phyloP scores from a whole-genome alignment of 2,888 invertebrate species.

The Autographa pulchrina region DNA sequence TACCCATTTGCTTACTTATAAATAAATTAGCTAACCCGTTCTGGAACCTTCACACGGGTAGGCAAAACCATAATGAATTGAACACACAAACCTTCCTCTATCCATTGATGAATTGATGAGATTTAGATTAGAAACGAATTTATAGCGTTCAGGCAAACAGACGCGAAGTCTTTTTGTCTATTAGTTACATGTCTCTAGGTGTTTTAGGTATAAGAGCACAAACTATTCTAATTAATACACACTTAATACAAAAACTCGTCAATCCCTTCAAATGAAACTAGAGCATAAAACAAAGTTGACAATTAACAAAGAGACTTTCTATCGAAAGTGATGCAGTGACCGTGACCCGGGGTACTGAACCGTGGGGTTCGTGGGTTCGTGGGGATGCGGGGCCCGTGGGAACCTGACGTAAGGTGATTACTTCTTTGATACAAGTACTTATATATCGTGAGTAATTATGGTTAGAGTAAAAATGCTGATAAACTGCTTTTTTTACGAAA shows the following conservation, averaged over 20 bases:
- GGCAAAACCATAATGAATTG: no score
- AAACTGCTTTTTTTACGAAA: no score
- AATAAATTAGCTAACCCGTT: no score
- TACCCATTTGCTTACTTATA: no score
- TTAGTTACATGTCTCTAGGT: no score
- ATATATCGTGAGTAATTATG: slow-evolving; percentile 45
- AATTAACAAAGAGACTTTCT: slow-evolving; percentile 56
- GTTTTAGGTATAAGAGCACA: background rate
- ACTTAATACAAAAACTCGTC: slow-evolving; percentile 36
- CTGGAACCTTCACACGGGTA: no score
- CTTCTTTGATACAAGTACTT: slow-evolving; percentile 30
- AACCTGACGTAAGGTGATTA: slow-evolving; percentile 12
- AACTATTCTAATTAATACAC: slow-evolving; percentile 27
- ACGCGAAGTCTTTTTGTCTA: no score
- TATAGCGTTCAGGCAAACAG: no score
- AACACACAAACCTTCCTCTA: no score
- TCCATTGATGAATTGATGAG: no score
- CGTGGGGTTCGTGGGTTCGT: slow-evolving; percentile 54
- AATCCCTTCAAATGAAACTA: slow-evolving; percentile 49
- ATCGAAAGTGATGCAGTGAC: slow-evolving; percentile 49
- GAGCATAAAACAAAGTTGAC: slow-evolving; percentile 55
- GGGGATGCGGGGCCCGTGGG: background rate
- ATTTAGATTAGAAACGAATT: no score
- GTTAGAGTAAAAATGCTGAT: background rate
- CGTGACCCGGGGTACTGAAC: slow-evolving; percentile 52